phyloP scores from a whole-genome alignment of 2,888 invertebrate species.

The Electrophaes corylata region DNA sequence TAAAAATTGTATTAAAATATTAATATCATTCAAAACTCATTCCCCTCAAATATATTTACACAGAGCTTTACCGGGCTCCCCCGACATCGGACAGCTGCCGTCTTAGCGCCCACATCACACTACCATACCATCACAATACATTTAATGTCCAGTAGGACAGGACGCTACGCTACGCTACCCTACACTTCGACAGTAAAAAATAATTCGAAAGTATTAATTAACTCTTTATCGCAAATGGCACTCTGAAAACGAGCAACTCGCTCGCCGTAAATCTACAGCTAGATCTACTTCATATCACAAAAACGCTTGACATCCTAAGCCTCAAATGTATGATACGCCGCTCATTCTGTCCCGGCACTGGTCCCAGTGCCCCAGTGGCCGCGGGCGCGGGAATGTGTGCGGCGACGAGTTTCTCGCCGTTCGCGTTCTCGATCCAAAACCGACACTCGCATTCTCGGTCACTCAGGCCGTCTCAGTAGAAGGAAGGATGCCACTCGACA shows the following conservation, averaged over 20 bases:
- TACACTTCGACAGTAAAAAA: conserved; percentile 53
- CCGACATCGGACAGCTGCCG: conserved; percentile 36
- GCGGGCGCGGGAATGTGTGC: conserved; percentile 65
- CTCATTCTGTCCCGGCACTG: conserved; percentile 49
- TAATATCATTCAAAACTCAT: conserved; percentile 77
- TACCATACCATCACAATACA: conserved; percentile 43
- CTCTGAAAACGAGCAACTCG: conserved; percentile 69
- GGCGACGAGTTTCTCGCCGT: conserved; percentile 36
- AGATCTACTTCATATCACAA: conserved; percentile 80
- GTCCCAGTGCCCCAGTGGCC: conserved; percentile 51
- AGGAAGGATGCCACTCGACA: conserved; percentile 83
- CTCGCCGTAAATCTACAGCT: conserved; percentile 71
- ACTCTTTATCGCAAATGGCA: conserved; percentile 75
- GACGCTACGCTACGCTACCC: conserved; percentile 60
- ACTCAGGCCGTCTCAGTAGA: conserved; percentile 75
- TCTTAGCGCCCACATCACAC: conserved; percentile 43
- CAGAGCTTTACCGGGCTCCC: conserved; percentile 44
- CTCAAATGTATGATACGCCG: conserved; percentile 62
- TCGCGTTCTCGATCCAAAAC: conserved; percentile 40
- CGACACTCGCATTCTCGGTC: conserved; percentile 42
- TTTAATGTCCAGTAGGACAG: conserved; percentile 70
- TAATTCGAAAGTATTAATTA: conserved; percentile 56
- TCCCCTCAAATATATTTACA: conserved; percentile 67
- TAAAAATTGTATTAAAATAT: conserved; percentile 77
- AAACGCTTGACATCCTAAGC: conserved; percentile 75